Evolutionary conservation across 2,888 invertebrate species (phyloP).

Genomic region (Noctua fimbriata): DNA sequence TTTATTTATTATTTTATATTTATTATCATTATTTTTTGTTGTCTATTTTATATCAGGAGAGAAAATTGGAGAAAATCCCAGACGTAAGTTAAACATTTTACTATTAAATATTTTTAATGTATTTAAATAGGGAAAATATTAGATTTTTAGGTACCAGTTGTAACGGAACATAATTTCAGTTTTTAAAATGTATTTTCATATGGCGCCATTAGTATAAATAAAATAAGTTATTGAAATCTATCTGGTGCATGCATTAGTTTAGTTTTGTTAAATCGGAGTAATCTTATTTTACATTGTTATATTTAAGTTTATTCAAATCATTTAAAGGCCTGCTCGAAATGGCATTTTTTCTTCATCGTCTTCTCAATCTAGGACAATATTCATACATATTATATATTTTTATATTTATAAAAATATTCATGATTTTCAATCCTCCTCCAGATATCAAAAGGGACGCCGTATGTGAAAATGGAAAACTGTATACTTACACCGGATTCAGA

Average conservation of each 20-base stretch:
- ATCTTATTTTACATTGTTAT: too few relatives aligned
- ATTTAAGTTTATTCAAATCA: not conserved
- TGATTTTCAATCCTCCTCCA: slow-evolving; percentile 4
- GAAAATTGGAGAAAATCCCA: slow-evolving; percentile 8
- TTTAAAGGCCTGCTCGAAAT: not conserved
- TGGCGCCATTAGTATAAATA: not conserved
- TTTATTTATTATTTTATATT: too few relatives aligned
- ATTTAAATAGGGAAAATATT: too few relatives aligned
- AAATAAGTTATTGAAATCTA: not conserved
- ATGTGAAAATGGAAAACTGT: slow-evolving; percentile 34
- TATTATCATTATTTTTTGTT: too few relatives aligned
- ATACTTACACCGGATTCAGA: slow-evolving; percentile 36
- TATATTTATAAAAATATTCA: not conserved
- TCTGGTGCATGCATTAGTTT: not conserved
- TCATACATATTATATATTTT: not conserved
- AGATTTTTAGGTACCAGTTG: not conserved
- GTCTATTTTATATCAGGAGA: too few relatives aligned
- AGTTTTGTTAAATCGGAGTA: not conserved
- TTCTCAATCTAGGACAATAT: not conserved
- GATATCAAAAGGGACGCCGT: slow-evolving; percentile 43
- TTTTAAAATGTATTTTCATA: too few relatives aligned
- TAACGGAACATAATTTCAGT: too few relatives aligned
- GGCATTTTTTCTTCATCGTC: not conserved
- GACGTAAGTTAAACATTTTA: slow-evolving; percentile 30
- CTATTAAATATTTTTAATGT: not conserved